Conservation (phyloP, 2,888 invertebrate genomes). For the Encarsia formosa region DNA sequence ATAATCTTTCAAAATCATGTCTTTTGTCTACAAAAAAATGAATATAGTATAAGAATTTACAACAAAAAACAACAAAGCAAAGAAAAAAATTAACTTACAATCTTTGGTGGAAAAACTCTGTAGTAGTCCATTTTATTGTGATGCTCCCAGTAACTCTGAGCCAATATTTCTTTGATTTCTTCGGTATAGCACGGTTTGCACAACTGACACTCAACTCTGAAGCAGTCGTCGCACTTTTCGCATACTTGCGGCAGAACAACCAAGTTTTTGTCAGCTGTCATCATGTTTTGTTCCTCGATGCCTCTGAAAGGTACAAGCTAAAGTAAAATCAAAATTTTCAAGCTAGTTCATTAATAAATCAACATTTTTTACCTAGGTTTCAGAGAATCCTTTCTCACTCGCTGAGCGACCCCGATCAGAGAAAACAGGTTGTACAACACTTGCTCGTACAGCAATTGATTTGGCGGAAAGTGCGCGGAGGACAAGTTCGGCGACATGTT, state of each 20-base stretch:
- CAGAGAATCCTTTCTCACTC: constrained; percentile 50
- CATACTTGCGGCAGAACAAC: constrained; percentile 72
- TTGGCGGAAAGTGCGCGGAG: constrained; percentile 87
- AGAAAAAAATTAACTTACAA: constrained; percentile 51
- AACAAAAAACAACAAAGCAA: neutral
- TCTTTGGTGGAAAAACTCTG: constrained; percentile 74
- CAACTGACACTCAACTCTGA: constrained; percentile 65
- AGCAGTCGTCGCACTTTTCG: constrained; percentile 60
- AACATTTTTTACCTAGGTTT: constrained; percentile 45
- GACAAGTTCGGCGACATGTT: constrained; percentile 98
- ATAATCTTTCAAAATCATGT: constrained; percentile 55
- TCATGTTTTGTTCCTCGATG: constrained; percentile 58
- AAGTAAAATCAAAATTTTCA: neutral
- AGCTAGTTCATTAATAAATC: no score
- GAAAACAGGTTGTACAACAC: constrained; percentile 80
- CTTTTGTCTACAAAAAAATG: constrained; percentile 42
- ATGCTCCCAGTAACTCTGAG: constrained; percentile 75
- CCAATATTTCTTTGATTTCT: constrained; percentile 58
- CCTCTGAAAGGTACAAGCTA: constrained; percentile 26
- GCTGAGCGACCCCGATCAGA: constrained; percentile 69
- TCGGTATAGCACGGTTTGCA: constrained; percentile 73
- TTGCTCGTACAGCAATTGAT: constrained; percentile 86
- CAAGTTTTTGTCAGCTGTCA: constrained; percentile 75
- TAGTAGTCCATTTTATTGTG: constrained; percentile 74
- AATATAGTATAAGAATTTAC: constrained; percentile 9